Conservation (phyloP, 2,888 invertebrate species). For the Balanococcus diminutus region DNA sequence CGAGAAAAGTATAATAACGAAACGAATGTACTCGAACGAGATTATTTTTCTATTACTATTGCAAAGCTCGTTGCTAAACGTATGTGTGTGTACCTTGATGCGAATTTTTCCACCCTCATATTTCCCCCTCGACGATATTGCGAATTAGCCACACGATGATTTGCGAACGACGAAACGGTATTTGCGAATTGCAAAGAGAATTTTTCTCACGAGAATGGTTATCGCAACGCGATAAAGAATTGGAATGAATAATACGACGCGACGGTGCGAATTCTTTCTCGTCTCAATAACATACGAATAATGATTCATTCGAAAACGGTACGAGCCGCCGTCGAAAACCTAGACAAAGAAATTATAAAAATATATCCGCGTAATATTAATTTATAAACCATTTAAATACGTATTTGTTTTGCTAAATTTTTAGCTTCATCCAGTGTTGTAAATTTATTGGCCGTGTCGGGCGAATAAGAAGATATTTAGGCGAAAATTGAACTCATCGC, state of each 20-base stretch:
- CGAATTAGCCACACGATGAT: not conserved
- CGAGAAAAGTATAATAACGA: not conserved
- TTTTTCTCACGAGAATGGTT: not conserved
- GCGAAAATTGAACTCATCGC: conserved; percentile 47
- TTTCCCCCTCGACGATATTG: not conserved
- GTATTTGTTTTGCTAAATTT: conserved; percentile 52
- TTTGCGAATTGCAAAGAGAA: not conserved
- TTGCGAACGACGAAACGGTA: conserved; percentile 16
- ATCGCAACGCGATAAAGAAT: not conserved
- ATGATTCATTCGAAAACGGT: not conserved
- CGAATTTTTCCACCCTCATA: not conserved
- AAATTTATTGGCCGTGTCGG: conserved; percentile 48
- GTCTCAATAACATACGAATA: not conserved
- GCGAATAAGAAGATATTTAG: conserved; percentile 51
- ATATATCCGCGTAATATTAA: conserved; percentile 22
- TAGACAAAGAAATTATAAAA: too few species aligned
- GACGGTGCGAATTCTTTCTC: not conserved
- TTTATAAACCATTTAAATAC: conserved; percentile 26
- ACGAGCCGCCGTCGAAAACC: not conserved
- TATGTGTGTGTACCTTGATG: not conserved
- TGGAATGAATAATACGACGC: not conserved
- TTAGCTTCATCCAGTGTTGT: conserved; percentile 46
- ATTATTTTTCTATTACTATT: not conserved
- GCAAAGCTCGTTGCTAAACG: not conserved
- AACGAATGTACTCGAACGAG: not conserved